Evolutionary conservation across 2,797 vertebrate genomes (phyloP), one percentile per base, ranked within the genome.

Genomic region (Tapera naevia): DNA sequence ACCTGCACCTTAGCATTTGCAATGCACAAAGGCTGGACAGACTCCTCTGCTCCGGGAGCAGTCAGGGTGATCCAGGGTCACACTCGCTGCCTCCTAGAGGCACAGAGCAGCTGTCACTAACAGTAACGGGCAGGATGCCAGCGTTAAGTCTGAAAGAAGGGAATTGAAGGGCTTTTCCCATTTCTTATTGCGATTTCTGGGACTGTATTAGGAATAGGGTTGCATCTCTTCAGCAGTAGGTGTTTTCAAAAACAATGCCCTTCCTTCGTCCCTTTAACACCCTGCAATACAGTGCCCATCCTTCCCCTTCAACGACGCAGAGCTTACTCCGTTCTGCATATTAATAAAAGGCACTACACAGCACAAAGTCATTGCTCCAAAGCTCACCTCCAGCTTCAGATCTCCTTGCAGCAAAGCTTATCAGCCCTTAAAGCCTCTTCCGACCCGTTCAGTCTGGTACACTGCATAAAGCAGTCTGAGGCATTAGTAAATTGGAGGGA

Each of bases 341-440:
- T 94, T 95, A 92, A 94, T 90, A 88, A 82, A 92, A 73, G 66
- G 43, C 87, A 81, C 69, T 86, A 67, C n/a, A 53, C 65, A 81
- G 80, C 74, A 73, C 80, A 88, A 88, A 95, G 85, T 92, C 86
- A 94, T 60, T 86, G 94, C 91, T 94, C 91, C 86, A 90, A 66
- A 78, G 92, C 90, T 94, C 92, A 87, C 91, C 86, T 94, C 88
- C 67, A 84, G 69, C 71, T 85, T 91, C 80, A 88, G 70, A 86
- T 65, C 88, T 92, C 86, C 91, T 91, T 93, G 89, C 66, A 86
- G 81, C 82, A 94, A 86, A 94, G 66, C 80, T 90, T 74, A 73
- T 91, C 92, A 92, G 94, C 89, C 91, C 91, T 93, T 89, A 82
- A 88, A 93, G 81, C 70, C 81, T 88, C 89, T 76, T 95, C 92